Evolutionary conservation across 2,797 vertebrate genomes (phyloP).

Genomic region (Poecilia wingei): DNA sequence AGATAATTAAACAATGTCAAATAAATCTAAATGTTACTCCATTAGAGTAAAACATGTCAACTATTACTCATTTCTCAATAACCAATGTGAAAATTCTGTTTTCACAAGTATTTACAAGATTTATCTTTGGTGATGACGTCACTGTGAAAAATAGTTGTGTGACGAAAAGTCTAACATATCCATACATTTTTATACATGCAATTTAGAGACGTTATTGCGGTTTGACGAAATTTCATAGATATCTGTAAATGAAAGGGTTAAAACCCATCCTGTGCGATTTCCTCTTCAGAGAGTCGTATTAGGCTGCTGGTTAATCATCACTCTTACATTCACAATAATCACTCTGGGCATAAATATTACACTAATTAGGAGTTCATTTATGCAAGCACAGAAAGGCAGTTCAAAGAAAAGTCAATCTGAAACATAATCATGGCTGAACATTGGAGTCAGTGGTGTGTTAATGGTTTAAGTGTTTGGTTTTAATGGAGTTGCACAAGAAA

Average conservation of each 20-base stretch:
- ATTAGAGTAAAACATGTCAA: neutral
- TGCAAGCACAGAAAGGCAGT: neutral
- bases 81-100: neutral
- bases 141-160: too few relatives aligned
- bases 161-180: too few relatives aligned
- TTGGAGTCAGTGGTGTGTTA: neutral
- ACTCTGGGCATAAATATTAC: neutral
- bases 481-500: neutral
- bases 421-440: neutral
- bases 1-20: neutral
- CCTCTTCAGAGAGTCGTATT: neutral
- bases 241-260: neutral
- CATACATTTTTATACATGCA: too few relatives aligned
- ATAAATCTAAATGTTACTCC: neutral
- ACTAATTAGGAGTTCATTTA: conserved; percentile 2
- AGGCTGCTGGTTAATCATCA: neutral
- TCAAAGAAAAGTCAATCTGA: conserved; percentile 3
- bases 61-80: neutral
- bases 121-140: neutral
- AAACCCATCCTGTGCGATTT: neutral
- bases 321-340: neutral
- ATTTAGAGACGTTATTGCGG: too few relatives aligned
- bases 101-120: neutral
- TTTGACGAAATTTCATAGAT: too few relatives aligned
- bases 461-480: conserved; percentile 1